A percentile compares a stretch with the other conserved stretches of the same genome.
phyloP scores from a whole-genome alignment of 2,797 vertebrate genomes.

The Falco novaeseelandiae region DNA sequence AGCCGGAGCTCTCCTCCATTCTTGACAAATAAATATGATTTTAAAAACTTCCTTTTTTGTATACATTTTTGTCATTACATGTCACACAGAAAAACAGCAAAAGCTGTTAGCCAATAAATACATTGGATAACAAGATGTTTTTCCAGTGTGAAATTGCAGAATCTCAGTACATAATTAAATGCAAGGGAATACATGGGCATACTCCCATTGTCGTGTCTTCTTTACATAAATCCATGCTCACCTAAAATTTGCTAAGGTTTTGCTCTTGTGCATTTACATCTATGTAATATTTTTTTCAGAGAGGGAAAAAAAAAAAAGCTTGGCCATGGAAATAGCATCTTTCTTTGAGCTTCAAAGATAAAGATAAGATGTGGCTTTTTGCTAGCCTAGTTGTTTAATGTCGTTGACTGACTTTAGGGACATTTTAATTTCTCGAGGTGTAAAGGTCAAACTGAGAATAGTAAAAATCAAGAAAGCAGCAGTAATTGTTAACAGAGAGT shows the following conservation, averaged over 20 bases:
- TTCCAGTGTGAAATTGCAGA: slow-evolving; percentile 33
- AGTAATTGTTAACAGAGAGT: background rate
- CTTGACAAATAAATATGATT: background rate
- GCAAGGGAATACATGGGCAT: background rate
- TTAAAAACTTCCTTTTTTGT: background rate
- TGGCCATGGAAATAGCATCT: background rate
- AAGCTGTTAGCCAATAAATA: slow-evolving; percentile 45
- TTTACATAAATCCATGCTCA: background rate
- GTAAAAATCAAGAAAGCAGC: background rate
- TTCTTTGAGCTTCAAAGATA: background rate
- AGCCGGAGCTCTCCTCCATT: background rate
- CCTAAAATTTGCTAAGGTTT: background rate
- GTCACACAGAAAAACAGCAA: slow-evolving; percentile 45
- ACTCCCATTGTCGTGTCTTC: background rate
- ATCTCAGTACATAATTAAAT: background rate
- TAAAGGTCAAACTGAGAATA: slow-evolving; percentile 6
- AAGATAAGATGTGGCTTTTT: background rate
- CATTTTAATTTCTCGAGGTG: slow-evolving; percentile 19
- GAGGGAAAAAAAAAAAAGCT: background rate
- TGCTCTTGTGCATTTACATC: background rate
- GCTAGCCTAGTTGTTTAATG: background rate
- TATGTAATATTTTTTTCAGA: background rate
- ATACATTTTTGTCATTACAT: slow-evolving; percentile 14
- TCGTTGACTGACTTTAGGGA: background rate
- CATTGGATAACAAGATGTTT: slow-evolving; percentile 54